These are phyloP conservation scores for Procavia capensis DNA, from an alignment of 2,113 vertebrate genomes.

Conservation along the genomic window DNA sequence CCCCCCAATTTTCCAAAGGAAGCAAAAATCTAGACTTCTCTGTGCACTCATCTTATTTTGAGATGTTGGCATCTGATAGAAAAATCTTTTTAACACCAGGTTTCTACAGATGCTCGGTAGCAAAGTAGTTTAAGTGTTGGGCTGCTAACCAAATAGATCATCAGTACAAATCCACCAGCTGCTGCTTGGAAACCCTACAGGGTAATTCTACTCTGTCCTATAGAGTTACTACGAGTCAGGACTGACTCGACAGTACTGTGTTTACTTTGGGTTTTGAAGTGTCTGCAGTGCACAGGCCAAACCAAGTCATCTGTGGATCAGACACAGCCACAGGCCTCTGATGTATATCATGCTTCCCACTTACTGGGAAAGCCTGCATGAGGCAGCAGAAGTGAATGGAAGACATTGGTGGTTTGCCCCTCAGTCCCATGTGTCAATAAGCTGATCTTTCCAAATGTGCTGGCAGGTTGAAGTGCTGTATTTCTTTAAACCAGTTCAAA, in stretches of 20 bases:
- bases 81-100: not conserved
- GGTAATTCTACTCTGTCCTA: no score
- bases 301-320: not conserved
- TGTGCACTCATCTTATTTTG: not conserved
- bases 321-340: not conserved
- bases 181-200: no score
- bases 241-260: no score
- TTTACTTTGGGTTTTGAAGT: no score
- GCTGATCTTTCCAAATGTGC: not conserved
- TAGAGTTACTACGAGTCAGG: no score
- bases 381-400: not conserved
- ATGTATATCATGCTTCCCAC: no score
- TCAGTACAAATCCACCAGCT: no score
- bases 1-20: not conserved
- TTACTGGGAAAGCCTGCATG: accelerated
- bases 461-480: not conserved
- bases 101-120: no score
- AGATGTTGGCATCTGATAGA: not conserved
- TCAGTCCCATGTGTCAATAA: not conserved
- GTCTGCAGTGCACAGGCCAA: not conserved
- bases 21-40: not conserved
- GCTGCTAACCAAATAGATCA: no score
- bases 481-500: not conserved
- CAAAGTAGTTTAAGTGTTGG: no score
- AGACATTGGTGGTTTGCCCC: not conserved